phyloP scores from a whole-genome alignment of 1,140 invertebrate species.

The Cydia amplana region DNA sequence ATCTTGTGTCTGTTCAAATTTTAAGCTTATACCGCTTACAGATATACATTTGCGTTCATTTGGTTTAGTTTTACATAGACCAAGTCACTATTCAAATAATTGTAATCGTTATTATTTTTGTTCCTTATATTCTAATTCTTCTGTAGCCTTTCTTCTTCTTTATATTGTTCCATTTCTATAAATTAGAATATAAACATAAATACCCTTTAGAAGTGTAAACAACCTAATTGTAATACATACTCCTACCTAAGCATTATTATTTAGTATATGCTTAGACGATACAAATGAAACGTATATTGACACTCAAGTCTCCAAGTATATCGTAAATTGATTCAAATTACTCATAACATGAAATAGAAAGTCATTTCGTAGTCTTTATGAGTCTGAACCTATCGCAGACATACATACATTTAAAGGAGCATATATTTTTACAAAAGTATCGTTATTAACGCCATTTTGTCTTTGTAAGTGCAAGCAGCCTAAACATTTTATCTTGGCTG shows the following conservation, averaged over 20 bases:
- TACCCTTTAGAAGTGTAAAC: neutral
- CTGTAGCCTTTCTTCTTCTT: too few relatives aligned
- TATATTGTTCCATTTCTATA: neutral
- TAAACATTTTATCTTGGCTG: too few relatives aligned
- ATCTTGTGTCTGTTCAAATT: too few relatives aligned
- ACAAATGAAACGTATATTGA: slow-evolving; percentile 23
- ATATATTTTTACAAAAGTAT: neutral
- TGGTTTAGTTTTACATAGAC: too few relatives aligned
- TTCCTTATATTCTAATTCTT: too few relatives aligned
- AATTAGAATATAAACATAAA: neutral
- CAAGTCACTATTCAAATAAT: too few relatives aligned
- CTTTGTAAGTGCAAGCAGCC: neutral
- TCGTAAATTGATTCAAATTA: slow-evolving; percentile 28
- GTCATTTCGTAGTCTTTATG: slow-evolving; percentile 7
- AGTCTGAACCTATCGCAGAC: neutral
- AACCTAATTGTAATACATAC: neutral
- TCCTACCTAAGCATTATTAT: neutral
- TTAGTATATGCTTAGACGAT: neutral
- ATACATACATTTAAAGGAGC: neutral
- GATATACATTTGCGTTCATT: too few relatives aligned
- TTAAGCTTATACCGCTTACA: too few relatives aligned
- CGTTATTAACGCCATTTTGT: neutral
- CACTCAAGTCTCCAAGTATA: slow-evolving; percentile 20
- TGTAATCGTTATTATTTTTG: too few relatives aligned
- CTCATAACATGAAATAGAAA: slow-evolving; percentile 22